A percentile compares a stretch with the other conserved stretches of the same genome.
Evolutionary conservation across 1,140 invertebrate genomes (phyloP).

Genomic region (Zaprionus africanus): DNA sequence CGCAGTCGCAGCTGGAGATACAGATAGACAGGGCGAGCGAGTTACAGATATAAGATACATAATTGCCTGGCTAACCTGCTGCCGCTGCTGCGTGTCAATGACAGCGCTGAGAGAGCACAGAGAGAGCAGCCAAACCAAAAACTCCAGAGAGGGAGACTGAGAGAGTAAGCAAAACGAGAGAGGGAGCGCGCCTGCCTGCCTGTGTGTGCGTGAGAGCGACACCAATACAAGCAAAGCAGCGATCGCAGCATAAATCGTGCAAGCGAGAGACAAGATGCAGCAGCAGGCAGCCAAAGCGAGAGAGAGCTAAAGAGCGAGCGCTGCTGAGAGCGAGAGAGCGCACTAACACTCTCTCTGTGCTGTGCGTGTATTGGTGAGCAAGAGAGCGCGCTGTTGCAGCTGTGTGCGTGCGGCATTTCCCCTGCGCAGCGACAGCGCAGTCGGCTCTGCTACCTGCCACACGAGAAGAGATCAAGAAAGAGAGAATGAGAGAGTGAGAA

Average conservation of each 20-base stretch:
- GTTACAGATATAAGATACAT: slow-evolving; percentile 79
- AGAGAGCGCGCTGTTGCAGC: slow-evolving; percentile 11
- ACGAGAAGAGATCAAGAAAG: neutral
- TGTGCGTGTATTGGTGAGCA: slow-evolving; percentile 50
- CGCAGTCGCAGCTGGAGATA: slow-evolving; percentile 49
- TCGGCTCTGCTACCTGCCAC: slow-evolving; percentile 30
- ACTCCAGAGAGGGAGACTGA: slow-evolving; percentile 3
- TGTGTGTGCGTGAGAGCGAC: slow-evolving; percentile 59
- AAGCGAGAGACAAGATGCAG: slow-evolving; percentile 43
- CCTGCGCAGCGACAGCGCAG: slow-evolving; percentile 38
- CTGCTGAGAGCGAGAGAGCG: slow-evolving; percentile 14
- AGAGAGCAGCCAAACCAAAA: neutral
- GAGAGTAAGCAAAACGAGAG: slow-evolving; percentile 10
- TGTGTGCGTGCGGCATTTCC: slow-evolving; percentile 60
- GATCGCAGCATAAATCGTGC: slow-evolving; percentile 52
- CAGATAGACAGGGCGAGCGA: slow-evolving; percentile 57
- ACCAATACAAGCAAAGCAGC: slow-evolving; percentile 54
- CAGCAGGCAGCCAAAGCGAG: neutral
- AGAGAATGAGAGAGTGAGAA: neutral
- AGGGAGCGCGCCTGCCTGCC: neutral
- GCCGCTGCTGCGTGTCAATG: slow-evolving; percentile 64
- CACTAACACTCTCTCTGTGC: neutral
- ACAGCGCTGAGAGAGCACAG: slow-evolving; percentile 38
- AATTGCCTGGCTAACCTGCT: slow-evolving; percentile 63
- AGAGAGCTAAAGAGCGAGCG: slow-evolving; percentile 7